Conservation (phyloP, 1,140 invertebrate species). For the Caenorhabditis elegans region DNA sequence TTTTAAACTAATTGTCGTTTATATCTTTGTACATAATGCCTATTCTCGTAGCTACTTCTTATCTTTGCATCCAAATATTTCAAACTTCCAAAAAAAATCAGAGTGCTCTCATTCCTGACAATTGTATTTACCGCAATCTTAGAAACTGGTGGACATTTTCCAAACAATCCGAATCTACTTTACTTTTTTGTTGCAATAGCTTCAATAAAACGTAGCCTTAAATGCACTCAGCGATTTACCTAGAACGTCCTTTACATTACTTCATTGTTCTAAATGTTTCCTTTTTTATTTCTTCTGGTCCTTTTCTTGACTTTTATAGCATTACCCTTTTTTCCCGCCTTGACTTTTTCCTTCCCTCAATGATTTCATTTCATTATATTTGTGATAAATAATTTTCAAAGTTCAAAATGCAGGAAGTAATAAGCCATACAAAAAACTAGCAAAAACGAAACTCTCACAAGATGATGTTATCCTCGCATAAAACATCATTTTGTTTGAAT, state of each 20-base stretch:
- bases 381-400: background rate
- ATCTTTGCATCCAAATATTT: background rate
- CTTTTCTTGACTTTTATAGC: background rate
- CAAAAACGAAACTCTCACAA: background rate
- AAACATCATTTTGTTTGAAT: background rate
- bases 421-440: background rate
- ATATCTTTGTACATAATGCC: background rate
- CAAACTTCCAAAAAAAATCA: background rate
- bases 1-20: background rate
- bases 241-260: background rate
- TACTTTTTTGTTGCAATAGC: slow-evolving; percentile 28
- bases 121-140: slow-evolving; percentile 2
- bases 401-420: background rate
- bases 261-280: background rate
- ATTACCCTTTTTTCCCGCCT: background rate
- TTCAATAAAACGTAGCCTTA: slow-evolving; percentile 23
- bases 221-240: slow-evolving; percentile 3
- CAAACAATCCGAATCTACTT: slow-evolving; percentile 7
- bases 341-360: background rate
- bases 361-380: background rate
- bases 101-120: too few relatives aligned
- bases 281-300: background rate
- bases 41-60: background rate
- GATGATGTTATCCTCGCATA: background rate
- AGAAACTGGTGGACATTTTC: slow-evolving; percentile 5